phyloP scores from a whole-genome alignment of 1,140 invertebrate species.

The Apolygus lucorum region DNA sequence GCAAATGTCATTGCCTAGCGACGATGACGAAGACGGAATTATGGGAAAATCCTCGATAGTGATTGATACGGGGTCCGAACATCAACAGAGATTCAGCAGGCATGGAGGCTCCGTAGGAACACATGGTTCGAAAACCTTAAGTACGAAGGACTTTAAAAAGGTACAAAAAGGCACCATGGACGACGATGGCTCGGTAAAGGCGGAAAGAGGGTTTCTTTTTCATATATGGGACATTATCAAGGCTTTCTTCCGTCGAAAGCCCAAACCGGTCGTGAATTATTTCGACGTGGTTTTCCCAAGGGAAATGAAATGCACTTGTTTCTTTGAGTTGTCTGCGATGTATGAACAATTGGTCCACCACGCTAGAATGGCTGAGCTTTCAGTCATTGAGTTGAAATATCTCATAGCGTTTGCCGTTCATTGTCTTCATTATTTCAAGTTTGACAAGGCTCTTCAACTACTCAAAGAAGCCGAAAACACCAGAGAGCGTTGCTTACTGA shows the following conservation, averaged over 20 bases:
- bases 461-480: conserved; percentile 12
- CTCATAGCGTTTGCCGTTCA: conserved; percentile 18
- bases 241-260: no score
- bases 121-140: no score
- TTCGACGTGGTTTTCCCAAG: background rate
- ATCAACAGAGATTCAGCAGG: no score
- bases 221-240: no score
- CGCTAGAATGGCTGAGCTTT: conserved; percentile 10
- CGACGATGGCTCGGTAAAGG: background rate
- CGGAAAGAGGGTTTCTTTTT: background rate
- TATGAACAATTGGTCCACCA: conserved; percentile 19
- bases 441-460: conserved; percentile 1
- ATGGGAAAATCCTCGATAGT: no score
- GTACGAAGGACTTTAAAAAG: no score
- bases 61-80: no score
- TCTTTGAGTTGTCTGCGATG: background rate
- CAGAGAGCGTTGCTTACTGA: conserved; percentile 1
- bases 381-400: conserved; percentile 15
- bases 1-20: no score
- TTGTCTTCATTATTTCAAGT: conserved; percentile 7
- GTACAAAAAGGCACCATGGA: background rate
- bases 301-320: conserved; percentile 10
- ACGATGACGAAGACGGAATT: no score
- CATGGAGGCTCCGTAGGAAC: no score
- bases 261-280: background rate